Evolutionary conservation across 2,888 invertebrate genomes (phyloP), one percentile per base, ranked within the genome.

Genomic region (Boloria euphrosyne): DNA sequence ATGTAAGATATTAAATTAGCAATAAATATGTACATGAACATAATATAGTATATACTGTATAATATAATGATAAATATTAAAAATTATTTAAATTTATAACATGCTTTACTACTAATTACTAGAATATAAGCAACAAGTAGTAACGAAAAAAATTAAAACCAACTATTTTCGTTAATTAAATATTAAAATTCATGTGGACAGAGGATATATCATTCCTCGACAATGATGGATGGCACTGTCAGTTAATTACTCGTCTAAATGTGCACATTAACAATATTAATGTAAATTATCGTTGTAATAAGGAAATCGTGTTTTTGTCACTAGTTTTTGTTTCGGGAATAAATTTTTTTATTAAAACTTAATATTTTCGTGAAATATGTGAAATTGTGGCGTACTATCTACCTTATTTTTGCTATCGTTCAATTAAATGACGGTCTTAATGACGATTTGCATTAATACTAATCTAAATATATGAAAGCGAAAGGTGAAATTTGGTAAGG

Each of bases 171-270:
- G 49, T 59, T 50, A 59, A 59, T 59, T 59, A 59, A 59, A 59
- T 59, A 49, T 59, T 59, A 59, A 59, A 59, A 59, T 50, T 49
- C 31, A 16, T 50, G 50, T 50, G 49, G 49, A 75, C 75, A 70
- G 75, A 69, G 74, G 66, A 80, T 78, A 76, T 77, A 77, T 77
- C 74, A 73, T 74, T 65, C 58, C 44, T 2, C 65, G 80, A 78
- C 80, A 69, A 73, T 80, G 81, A 81, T 73, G 59, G 74, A 80
- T 75, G 50, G 44, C 18, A 4, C 13, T 13, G 74, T 58, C 71
- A 71, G 72, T 71, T 75, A 75, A 76, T 74, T 74, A 75, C 67
- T 67, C 66, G 62, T 68, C 60, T 70, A 69, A 68, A 68, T 66
- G 61, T 50, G 16, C 52, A 27, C 54, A 57, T 57, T 57, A 63